These are phyloP conservation scores for Anas acuta DNA, from an alignment of 2,797 vertebrate species.

Conservation along the genomic window DNA sequence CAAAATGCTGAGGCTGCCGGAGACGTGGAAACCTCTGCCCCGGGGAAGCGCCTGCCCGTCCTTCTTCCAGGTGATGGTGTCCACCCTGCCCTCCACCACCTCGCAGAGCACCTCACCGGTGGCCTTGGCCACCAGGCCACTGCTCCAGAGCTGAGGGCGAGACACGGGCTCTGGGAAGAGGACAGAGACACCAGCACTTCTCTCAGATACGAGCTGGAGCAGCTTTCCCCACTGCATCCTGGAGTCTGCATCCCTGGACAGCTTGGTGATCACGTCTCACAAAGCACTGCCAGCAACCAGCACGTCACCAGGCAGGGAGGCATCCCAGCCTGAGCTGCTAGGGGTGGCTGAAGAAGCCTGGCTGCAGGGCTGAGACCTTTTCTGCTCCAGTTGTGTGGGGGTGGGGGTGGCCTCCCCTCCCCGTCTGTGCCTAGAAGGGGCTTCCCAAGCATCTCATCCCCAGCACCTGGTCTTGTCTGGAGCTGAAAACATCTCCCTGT, in stretches of 20 bases:
- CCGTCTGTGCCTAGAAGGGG: background rate
- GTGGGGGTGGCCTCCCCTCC: background rate
- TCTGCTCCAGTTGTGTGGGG: fast-evolving
- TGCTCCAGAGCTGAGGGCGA: background rate
- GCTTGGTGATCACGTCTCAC: background rate
- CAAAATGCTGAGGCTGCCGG: background rate
- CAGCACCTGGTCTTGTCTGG: background rate
- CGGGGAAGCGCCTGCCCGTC: background rate
- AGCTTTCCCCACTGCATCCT: fast-evolving
- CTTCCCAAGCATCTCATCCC: background rate
- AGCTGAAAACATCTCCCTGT: fast-evolving
- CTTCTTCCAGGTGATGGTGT: slow-evolving; percentile 42
- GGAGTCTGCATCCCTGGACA: background rate
- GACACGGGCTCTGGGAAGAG: background rate
- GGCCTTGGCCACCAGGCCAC: background rate
- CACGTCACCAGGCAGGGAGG: background rate
- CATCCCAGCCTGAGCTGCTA: background rate
- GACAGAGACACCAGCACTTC: background rate
- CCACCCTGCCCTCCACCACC: slow-evolving; percentile 6
- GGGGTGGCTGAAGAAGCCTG: too few relatives aligned
- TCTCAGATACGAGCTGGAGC: background rate
- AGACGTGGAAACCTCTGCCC: background rate
- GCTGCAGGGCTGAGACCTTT: background rate
- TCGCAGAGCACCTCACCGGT: background rate
- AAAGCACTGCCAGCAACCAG: fast-evolving